Evolutionary conservation across 1,140 invertebrate species (phyloP), one percentile per base, ranked within the genome.

Genomic region (Drosophila pseudoobscura): DNA sequence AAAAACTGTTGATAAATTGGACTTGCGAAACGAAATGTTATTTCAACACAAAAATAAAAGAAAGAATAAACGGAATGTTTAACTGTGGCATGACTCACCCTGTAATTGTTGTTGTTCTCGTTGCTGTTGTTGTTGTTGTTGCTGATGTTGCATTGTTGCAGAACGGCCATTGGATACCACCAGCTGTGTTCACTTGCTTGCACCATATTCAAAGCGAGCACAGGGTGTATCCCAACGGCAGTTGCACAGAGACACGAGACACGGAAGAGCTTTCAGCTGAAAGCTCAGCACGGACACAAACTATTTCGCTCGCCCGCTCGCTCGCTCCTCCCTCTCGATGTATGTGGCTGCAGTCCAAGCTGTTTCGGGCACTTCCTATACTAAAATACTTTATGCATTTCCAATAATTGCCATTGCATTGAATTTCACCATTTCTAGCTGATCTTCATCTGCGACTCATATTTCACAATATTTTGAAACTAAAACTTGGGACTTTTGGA

Each of bases 161-260:
- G 46, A 66, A 87, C 75, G 75, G 93, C 93, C 92, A 97, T 96
- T 97, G 96, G 97, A 97, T 97, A 98, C 97, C 97, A 98, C 97
- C 96, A 97, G 96, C 97, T 98, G 97, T 98, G 97, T 98, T 98
- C 97, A 98, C 96, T 95, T 85, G 94, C 93, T 93, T 93, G 93
- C 91, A 92, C 93, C 93, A 93, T 92, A 93, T 93, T 92, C 93
- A 92, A 95, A 97, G 96, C 94, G 95, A 97, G 96, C 96, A 95
- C 96, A 97, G 96, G 95, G 96, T 97, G 35, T 96, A 95, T 96
- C 96, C 96, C 96, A 95, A 94, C 92, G 92, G 92, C 93, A 92
- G 68, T 79, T 74, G 87, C 89, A 90, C 53, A 61, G 9, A 20
- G 8, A 54, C 3, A 9, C 8, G 8, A 9, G 31, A 31, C 2